Evolutionary conservation across 1,140 invertebrate species (phyloP).

Genomic region (Artemia franciscana): DNA sequence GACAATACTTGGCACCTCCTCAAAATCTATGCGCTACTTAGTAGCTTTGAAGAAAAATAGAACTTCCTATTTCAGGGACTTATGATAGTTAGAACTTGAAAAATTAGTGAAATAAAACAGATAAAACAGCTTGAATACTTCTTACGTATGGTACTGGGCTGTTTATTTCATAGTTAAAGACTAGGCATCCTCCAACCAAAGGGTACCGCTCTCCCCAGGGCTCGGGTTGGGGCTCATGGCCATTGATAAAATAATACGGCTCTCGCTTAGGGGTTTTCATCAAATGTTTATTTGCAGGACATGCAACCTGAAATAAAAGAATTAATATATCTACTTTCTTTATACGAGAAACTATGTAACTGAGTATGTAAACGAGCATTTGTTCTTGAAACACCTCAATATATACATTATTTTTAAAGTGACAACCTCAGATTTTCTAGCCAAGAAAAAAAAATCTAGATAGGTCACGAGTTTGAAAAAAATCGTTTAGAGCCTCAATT

Average conservation of each 20-base stretch:
- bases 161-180: slow-evolving; percentile 64
- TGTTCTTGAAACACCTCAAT: too few relatives aligned
- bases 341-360: too few relatives aligned
- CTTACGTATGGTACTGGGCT: slow-evolving; percentile 70
- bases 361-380: too few relatives aligned
- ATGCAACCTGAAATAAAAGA: slow-evolving; percentile 38
- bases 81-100: slow-evolving; percentile 5
- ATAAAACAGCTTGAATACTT: slow-evolving; percentile 10
- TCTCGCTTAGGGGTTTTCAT: slow-evolving; percentile 45
- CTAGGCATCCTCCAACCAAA: slow-evolving; percentile 33
- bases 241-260: slow-evolving; percentile 47
- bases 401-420: too few relatives aligned
- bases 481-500: too few relatives aligned
- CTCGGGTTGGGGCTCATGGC: slow-evolving; percentile 53
- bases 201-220: slow-evolving; percentile 52
- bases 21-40: slow-evolving; percentile 1
- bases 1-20: too few relatives aligned
- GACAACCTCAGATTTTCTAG: too few relatives aligned
- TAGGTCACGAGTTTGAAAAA: too few relatives aligned
- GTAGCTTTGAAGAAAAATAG: not conserved
- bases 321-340: too few relatives aligned
- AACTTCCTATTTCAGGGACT: not conserved
- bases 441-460: too few relatives aligned
- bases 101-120: slow-evolving; percentile 1
- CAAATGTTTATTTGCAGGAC: slow-evolving; percentile 52